Evolutionary conservation across 2,888 invertebrate genomes (phyloP).

Genomic region (Drosophila flavopinicola): DNA sequence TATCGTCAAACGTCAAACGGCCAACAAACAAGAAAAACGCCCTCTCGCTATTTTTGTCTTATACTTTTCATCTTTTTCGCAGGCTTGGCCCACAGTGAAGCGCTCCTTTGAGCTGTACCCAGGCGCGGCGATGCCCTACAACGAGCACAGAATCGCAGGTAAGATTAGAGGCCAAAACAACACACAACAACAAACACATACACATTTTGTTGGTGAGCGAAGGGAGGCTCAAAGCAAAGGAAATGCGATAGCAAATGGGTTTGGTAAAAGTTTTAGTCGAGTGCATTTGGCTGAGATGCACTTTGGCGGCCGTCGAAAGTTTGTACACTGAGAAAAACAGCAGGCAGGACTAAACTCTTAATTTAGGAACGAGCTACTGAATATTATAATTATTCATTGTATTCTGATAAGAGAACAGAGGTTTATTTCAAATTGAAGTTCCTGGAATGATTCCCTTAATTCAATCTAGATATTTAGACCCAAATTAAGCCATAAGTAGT

Average conservation of each 20-base stretch:
- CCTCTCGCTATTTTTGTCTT: constrained; percentile 22
- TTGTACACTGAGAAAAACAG: constrained; percentile 19
- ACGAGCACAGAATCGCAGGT: constrained; percentile 83
- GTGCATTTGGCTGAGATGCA: constrained; percentile 62
- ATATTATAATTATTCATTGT: too few species aligned
- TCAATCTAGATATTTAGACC: too few species aligned
- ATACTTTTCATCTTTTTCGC: constrained; percentile 45
- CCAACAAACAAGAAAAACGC: constrained; percentile 15
- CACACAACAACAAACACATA: constrained; percentile 4
- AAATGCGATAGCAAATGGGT: constrained; percentile 33
- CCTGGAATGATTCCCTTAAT: too few species aligned
- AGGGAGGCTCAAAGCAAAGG: not conserved
- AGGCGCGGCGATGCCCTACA: constrained; percentile 67
- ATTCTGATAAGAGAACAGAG: too few species aligned
- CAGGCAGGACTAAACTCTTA: too few species aligned
- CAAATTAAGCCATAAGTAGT: too few species aligned
- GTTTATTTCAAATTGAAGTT: too few species aligned
- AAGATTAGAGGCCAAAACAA: constrained; percentile 49
- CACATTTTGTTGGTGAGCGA: not conserved
- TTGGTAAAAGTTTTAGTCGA: constrained; percentile 56
- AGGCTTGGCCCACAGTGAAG: constrained; percentile 84
- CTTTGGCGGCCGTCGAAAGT: constrained; percentile 58
- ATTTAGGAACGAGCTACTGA: too few species aligned
- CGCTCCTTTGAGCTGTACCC: constrained; percentile 82
- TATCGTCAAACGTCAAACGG: constrained; percentile 22